A percentile compares a stretch with the other conserved stretches of the same genome.
These are phyloP conservation scores for Spilosoma lubricipeda DNA, from an alignment of 2,888 invertebrate species.

Conservation along the genomic window DNA sequence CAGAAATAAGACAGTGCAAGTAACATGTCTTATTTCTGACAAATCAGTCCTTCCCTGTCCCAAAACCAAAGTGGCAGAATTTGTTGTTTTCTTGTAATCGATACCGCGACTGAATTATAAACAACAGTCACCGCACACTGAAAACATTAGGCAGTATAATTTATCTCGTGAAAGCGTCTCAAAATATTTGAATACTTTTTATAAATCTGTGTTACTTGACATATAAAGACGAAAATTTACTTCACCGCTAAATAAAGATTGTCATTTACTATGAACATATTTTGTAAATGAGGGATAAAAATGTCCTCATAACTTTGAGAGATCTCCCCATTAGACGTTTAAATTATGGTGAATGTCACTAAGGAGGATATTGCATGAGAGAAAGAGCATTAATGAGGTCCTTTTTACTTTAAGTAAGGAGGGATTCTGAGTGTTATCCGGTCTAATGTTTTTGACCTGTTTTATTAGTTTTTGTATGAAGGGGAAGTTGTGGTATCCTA, in stretches of 20 bases:
- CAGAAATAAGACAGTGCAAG: no score
- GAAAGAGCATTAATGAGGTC: slow-evolving; percentile 1
- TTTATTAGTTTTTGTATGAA: not conserved
- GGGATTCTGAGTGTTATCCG: not conserved
- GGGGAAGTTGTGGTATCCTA: not conserved
- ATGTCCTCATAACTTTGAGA: not conserved
- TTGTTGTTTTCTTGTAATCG: not conserved
- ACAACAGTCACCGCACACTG: not conserved
- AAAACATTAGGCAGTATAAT: not conserved
- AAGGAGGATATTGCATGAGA: not conserved
- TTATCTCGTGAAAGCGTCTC: not conserved
- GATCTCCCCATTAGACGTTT: not conserved
- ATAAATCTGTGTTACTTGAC: not conserved
- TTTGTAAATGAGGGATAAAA: not conserved
- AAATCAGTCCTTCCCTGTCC: not conserved
- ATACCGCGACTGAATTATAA: not conserved
- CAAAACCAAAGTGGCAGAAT: not conserved
- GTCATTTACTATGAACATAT: not conserved
- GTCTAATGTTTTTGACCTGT: not conserved
- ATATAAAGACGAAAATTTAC: not conserved
- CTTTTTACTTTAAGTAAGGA: not conserved
- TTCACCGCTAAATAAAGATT: not conserved
- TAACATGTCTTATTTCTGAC: no score
- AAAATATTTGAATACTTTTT: not conserved
- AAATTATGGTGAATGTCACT: slow-evolving; percentile 1